A percentile compares a stretch with the other conserved stretches of the same genome.
These are phyloP conservation scores for Leucopsar rothschildi DNA, from an alignment of 2,113 vertebrate genomes.

Conservation along the genomic window DNA sequence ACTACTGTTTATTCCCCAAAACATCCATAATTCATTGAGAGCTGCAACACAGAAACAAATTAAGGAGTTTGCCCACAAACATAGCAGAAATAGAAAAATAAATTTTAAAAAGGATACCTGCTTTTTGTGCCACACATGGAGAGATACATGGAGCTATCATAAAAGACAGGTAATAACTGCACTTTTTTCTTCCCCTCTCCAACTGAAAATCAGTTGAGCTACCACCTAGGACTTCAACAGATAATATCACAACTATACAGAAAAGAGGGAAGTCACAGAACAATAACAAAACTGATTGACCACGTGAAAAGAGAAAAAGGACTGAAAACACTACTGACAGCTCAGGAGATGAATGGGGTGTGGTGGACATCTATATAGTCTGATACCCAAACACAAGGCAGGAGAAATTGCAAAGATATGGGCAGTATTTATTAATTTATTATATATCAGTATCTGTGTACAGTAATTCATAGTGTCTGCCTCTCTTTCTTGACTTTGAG, in stretches of 20 bases:
- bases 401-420: neutral
- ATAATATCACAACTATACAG: neutral
- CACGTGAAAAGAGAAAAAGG: neutral
- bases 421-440: neutral
- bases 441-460: neutral
- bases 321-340: neutral
- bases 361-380: neutral
- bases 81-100: neutral
- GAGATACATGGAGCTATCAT: neutral
- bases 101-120: neutral
- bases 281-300: neutral
- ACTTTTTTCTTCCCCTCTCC: neutral
- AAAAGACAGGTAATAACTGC: neutral
- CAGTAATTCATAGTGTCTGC: neutral
- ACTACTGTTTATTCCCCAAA: neutral
- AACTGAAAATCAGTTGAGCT: neutral
- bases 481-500: neutral
- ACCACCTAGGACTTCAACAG: neutral
- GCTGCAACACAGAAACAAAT: neutral
- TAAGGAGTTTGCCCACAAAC: neutral
- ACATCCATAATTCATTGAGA: conserved; percentile 9
- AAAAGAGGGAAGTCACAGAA: neutral
- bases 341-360: neutral
- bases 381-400: neutral
- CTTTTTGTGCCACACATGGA: neutral